These are phyloP conservation scores for Micromys minutus DNA, from an alignment of 2,113 vertebrate genomes.

Conservation along the genomic window DNA sequence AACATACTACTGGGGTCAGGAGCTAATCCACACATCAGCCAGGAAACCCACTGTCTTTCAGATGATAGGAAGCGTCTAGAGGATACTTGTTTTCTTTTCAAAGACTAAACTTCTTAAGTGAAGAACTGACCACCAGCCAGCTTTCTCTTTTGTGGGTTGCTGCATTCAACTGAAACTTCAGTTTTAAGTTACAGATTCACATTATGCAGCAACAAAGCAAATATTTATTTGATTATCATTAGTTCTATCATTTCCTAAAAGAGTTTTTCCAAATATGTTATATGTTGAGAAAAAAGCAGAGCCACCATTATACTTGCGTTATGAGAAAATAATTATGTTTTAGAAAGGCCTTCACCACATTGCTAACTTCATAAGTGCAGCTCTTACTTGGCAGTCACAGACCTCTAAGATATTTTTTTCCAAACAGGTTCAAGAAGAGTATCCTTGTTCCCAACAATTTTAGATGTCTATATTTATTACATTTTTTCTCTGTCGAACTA, in stretches of 20 bases:
- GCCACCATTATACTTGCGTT: neutral
- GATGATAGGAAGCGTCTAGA: neutral
- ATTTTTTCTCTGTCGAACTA: neutral
- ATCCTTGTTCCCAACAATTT: neutral
- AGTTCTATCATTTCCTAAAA: constrained; percentile 9
- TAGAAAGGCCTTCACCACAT: constrained; percentile 19
- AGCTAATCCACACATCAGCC: neutral
- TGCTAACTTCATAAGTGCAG: constrained; percentile 6
- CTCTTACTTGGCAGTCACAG: neutral
- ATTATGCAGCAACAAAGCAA: neutral
- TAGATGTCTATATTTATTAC: neutral
- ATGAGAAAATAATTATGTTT: constrained; percentile 52
- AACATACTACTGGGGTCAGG: neutral
- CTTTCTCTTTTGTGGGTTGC: neutral
- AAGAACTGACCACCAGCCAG: neutral
- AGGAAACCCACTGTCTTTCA: neutral
- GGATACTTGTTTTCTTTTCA: neutral
- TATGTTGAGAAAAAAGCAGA: constrained; percentile 31
- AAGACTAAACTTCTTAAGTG: neutral
- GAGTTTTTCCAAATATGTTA: constrained; percentile 21
- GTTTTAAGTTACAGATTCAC: neutral
- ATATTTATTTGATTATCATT: constrained; percentile 23
- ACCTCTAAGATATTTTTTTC: constrained; percentile 12
- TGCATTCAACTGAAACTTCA: neutral
- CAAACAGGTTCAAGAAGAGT: neutral